Evolutionary conservation across 1,140 invertebrate species (phyloP), one percentile per base, ranked within the genome.

Genomic region (Ericerus pela): DNA sequence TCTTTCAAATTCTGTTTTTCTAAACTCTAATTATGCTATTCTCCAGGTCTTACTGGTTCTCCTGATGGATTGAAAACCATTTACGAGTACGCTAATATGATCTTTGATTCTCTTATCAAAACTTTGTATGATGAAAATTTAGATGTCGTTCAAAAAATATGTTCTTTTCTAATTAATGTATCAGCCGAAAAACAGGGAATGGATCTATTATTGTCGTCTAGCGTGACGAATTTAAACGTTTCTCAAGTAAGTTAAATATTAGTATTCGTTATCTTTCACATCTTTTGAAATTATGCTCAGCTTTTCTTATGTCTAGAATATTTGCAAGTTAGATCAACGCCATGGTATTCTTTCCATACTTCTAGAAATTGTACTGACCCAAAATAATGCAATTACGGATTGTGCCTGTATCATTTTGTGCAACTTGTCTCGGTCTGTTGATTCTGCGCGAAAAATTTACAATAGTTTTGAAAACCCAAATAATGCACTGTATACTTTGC

Each of bases 111-210:
- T 47, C 20, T 47, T 24, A 24, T 6, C 41, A 16, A 24, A 12
- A 24, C 26, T 18, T 24, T 24, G 20, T 51, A 54, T 16, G 57
- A 58, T n/a, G 47, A 20, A 0, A 30, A 54, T 10, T 11, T 0
- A 1, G 8, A 0, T 4, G 20, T 37, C 14, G 38, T 38, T 3
- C n/a, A 58, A 14, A 29, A 5, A 0, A 38, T 41, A 2, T 33
- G 57, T 33, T 33, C 53, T 12, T 41, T 52, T 54, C 36, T 58
- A 5, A 43, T 54, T 2, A 58, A 58, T 28, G 6, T 58, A 26
- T 54, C 57, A 6, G 29, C 57, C 2, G 43, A 29, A 51, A 22
- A 54, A 20, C 43, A 28, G 20, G 52, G 53, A 18, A 12, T 24
- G 4, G 36, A 31, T 28, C 33, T 54, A 37, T 27, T 58, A 26